A percentile compares a stretch with the other conserved stretches of the same genome.
phyloP scores from a whole-genome alignment of 2,888 invertebrate species.

The Alloscopus bannaensis region DNA sequence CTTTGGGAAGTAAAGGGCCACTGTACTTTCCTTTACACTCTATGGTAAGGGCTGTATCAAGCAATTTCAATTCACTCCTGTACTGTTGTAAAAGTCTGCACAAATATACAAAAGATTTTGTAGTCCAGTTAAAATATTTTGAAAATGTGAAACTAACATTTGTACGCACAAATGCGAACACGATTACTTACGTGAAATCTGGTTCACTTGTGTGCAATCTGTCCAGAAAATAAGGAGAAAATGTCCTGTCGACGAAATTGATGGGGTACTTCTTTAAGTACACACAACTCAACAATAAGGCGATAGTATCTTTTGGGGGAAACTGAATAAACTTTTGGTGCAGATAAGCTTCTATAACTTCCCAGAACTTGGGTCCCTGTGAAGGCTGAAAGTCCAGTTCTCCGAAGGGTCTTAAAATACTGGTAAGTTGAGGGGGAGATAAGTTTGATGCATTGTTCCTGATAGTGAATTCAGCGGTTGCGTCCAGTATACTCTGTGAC shows the following conservation, averaged over 20 bases:
- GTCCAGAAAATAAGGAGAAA: conserved; percentile 80
- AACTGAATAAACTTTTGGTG: conserved; percentile 79
- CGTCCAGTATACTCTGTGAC: conserved; percentile 79
- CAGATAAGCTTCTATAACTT: conserved; percentile 78
- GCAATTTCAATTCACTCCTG: conserved; percentile 79
- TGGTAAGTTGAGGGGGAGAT: conserved; percentile 78
- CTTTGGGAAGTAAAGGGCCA: conserved; percentile 79
- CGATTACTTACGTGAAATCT: conserved; percentile 73
- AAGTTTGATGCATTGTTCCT: conserved; percentile 77
- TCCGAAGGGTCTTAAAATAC: conserved; percentile 81
- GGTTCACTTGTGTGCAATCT: conserved; percentile 77
- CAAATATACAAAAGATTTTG: conserved; percentile 11
- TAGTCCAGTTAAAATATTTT: background rate
- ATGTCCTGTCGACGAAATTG: conserved; percentile 79
- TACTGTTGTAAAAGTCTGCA: conserved; percentile 74
- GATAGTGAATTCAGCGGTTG: conserved; percentile 79
- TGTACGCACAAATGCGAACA: background rate
- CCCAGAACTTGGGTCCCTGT: conserved; percentile 79
- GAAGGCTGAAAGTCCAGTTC: conserved; percentile 79
- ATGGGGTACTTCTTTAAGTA: conserved; percentile 81
- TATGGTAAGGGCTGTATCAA: conserved; percentile 81
- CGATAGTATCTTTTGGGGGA: conserved; percentile 79
- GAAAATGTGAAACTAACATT: background rate
- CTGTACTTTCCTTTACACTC: conserved; percentile 79
- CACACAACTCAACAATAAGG: conserved; percentile 81